Evolutionary conservation across 2,888 invertebrate genomes (phyloP), one percentile per base, ranked within the genome.

Genomic region (Oxycera nigricornis): DNA sequence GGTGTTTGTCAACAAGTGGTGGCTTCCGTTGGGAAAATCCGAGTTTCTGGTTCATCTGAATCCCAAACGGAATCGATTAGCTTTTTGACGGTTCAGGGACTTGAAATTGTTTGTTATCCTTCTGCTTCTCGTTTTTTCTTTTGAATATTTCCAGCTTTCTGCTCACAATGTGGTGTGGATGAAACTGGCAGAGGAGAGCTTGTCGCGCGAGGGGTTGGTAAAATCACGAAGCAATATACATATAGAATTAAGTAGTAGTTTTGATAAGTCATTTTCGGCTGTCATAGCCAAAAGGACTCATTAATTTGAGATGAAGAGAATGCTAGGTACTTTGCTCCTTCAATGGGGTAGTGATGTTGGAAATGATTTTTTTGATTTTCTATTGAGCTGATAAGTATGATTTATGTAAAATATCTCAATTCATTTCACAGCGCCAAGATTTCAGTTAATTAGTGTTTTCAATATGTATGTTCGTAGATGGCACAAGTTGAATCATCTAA

Each of bases 1-100:
- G 28, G 26, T 55, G 74, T 76, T 76, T 76, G 76, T 76, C 76
- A 76, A 76, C 76, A 76, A 76, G 76, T 74, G 76, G 76, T 68
- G 46, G 61, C 72, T 52, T 70, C 70, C 70, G 70, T 70, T 55
- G 70, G 70, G 70, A 70, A 70, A 70, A 70, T 70, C 55, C 55
- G 31, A 70, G 31, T 31, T 55, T 70, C 70, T 52, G 70, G 55
- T 55, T 70, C 70, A 70, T 70, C 55, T 52, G 70, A 31, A 70
- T 70, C 52, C 52, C 70, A 31, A 70, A 70, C 55, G 70, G 52
- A 26, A 70, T 70, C 70, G 70, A 70, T 70, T 70, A 70, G 55
- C 70, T 70, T 70, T 70, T 70, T 55, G 70, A 55, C 70, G 70
- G 70, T 70, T 70, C 70, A 55, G 9, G 55, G 31, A 31, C 20